Percentiles rank a stretch among this genome's conserved stretches.
Conservation (phyloP, 2,888 invertebrate genomes). For the Diachrysia chrysitis region DNA sequence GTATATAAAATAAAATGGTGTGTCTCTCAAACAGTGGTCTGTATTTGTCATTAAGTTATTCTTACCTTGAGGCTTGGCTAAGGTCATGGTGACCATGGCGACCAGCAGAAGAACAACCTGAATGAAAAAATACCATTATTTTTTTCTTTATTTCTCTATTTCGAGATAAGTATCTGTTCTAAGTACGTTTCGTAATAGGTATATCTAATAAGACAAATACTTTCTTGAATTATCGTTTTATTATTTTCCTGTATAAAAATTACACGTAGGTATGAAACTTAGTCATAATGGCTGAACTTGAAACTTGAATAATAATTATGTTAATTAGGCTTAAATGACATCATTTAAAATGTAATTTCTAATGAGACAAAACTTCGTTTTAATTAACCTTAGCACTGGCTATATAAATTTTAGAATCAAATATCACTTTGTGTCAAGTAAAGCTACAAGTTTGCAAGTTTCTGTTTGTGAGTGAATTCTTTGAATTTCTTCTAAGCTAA, state of each 20-base stretch:
- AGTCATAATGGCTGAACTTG: conserved; percentile 1
- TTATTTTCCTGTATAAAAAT: neutral
- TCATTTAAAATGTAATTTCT: neutral
- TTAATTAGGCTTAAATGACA: too few relatives aligned
- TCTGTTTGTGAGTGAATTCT: neutral
- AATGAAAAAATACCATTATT: conserved; percentile 39
- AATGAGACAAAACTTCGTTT: neutral
- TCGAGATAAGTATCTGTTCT: neutral
- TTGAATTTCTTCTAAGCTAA: neutral
- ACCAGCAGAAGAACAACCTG: conserved; percentile 72
- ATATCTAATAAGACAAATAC: neutral
- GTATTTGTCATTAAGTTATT: neutral
- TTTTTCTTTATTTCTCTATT: neutral
- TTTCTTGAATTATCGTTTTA: neutral
- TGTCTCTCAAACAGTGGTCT: too few relatives aligned
- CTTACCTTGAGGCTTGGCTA: conserved; percentile 68
- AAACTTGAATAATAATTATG: neutral
- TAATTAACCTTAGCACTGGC: neutral
- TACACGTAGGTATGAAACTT: neutral
- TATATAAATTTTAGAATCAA: conserved; percentile 2
- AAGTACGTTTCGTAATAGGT: neutral
- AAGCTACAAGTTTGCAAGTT: too few relatives aligned
- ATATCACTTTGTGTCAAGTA: neutral
- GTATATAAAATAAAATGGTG: too few relatives aligned
- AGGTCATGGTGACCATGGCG: conserved; percentile 67